These are phyloP conservation scores for Acrocephalus scirpaceus DNA, from an alignment of 2,797 vertebrate species.

Conservation along the genomic window DNA sequence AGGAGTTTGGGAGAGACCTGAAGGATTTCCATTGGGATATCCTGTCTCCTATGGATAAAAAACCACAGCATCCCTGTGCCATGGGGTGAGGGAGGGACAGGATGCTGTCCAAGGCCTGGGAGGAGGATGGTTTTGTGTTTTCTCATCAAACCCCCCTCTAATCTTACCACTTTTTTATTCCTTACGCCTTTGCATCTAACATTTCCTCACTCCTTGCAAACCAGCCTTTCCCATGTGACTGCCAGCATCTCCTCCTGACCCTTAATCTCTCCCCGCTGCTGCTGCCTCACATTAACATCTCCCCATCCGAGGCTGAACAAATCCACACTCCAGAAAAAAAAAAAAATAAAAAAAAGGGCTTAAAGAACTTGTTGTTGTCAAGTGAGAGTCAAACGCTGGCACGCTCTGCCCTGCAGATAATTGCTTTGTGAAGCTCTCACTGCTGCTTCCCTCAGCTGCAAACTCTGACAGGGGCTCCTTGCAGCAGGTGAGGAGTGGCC, in stretches of 20 bases:
- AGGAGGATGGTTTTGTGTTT: background rate
- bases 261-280: background rate
- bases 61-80: background rate
- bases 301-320: conserved; percentile 8
- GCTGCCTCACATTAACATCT: conserved; percentile 36
- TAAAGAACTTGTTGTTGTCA: conserved; percentile 14
- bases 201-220: background rate
- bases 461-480: background rate
- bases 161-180: background rate
- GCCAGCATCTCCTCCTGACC: conserved; percentile 5
- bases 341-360: background rate
- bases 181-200: background rate
- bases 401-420: background rate
- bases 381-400: background rate
- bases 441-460: background rate
- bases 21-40: background rate
- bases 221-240: background rate
- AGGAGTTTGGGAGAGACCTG: background rate
- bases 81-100: background rate
- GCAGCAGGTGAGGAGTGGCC: background rate
- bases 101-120: background rate
- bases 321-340: background rate
- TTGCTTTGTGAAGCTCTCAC: background rate
- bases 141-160: background rate
- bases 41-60: background rate